Conservation (phyloP, 2,797 vertebrate species). For the Hemibagrus guttatus region DNA sequence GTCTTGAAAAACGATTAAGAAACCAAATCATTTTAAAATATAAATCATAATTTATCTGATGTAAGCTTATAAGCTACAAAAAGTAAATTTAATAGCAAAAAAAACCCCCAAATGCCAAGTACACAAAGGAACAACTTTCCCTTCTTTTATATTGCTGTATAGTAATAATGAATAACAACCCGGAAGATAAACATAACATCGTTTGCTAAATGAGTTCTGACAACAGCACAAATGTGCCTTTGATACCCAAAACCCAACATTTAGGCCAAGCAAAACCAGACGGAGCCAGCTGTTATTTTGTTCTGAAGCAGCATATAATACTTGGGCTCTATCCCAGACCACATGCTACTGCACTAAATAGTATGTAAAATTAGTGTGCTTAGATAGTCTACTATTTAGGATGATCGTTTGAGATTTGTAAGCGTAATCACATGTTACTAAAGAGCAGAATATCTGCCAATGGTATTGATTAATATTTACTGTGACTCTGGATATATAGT, state of each 20-base stretch:
- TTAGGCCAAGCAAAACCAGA: constrained; percentile 45
- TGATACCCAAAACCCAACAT: constrained; percentile 50
- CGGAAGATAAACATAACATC: constrained; percentile 44
- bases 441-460: background rate
- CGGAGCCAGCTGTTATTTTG: constrained; percentile 34
- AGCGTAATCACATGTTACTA: background rate
- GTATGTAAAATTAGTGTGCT: constrained; percentile 20
- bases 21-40: background rate
- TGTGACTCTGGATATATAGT: background rate
- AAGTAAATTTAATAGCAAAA: background rate
- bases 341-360: constrained; percentile 35
- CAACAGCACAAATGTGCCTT: constrained; percentile 50
- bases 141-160: constrained; percentile 12
- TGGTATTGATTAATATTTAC: background rate
- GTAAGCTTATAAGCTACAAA: background rate
- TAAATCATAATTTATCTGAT: constrained; percentile 14
- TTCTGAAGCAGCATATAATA: constrained; percentile 36
- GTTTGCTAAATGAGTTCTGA: constrained; percentile 42
- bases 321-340: constrained; percentile 36
- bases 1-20: background rate
- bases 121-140: background rate
- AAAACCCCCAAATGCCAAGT: background rate
- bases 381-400: background rate
- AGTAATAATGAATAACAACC: constrained; percentile 33
- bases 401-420: background rate